Evolutionary conservation across 2,113 vertebrate species (phyloP), one percentile per base, ranked within the genome.

Genomic region (Dasyornis broadbenti): DNA sequence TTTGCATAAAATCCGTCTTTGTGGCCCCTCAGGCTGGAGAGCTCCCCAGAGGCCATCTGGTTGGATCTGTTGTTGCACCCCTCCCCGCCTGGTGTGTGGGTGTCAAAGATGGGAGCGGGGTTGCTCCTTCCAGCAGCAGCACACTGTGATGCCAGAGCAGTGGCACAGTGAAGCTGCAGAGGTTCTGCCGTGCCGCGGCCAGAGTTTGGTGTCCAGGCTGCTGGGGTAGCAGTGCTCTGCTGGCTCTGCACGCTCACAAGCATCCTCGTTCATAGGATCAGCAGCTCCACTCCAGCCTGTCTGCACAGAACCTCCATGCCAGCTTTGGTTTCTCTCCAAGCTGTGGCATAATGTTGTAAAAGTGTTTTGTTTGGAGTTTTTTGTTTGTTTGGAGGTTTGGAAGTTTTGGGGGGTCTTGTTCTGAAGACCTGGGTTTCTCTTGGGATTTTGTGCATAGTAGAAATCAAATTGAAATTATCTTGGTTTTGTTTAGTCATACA

Each of bases 71-170:
- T 57, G 23, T 11, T 1, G 2, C 15, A 9, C 7, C 10, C 6
- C 5, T 60, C 17, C 40, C 1, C 8, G 40, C 44, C 16, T 5
- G 0, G 0, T 1, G 4, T 3, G 50, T 1, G 2, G 14, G 22
- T 39, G 20, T 21, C 35, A 40, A 42, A 11, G 23, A 5, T 13
- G 27, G 40, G 8, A 82, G 28, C 1, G 0, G 37, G 31, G 19
- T 13, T 37, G 31, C 44, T 54, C 24, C 35, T 76, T 80, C 4
- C 31, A 7, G 2, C 30, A 24, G 30, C 30, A 78, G 64, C 53
- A 6, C 2, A 0, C 21, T 0, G 0, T 19, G 52, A 3, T 37
- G 31, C 6, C 0, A 0, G 22, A 28, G 5, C 6, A 22, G 35
- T 26, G 3, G 2, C 1, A 2, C 0, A 0, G 4, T 22, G 75